Percentiles rank a stretch among this genome's conserved stretches.
Conservation (phyloP, 1,140 invertebrate species). For the Eupeodes corollae region DNA sequence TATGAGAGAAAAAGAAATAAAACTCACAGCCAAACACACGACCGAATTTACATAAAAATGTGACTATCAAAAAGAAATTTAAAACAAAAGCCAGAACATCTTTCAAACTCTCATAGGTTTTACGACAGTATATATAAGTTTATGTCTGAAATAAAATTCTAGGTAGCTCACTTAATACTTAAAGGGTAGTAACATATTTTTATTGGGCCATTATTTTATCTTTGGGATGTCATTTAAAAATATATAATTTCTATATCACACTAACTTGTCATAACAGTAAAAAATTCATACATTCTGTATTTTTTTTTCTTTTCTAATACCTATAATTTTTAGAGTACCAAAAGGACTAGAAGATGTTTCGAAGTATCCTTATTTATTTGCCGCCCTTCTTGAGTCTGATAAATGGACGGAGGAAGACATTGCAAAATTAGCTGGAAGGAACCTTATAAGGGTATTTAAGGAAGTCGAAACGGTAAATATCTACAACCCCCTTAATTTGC, state of each 20-base stretch:
- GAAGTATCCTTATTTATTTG: conserved; percentile 66
- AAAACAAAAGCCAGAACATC: too few relatives aligned
- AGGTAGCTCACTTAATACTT: too few relatives aligned
- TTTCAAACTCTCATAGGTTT: too few relatives aligned
- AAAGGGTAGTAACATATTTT: not conserved
- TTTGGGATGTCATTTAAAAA: not conserved
- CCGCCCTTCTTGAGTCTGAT: conserved; percentile 50
- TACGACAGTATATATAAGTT: too few relatives aligned
- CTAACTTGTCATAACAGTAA: not conserved
- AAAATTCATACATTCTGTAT: not conserved
- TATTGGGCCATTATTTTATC: not conserved
- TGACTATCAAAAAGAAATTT: too few relatives aligned
- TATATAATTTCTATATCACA: not conserved
- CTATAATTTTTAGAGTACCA: conserved; percentile 52
- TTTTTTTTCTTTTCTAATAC: too few relatives aligned
- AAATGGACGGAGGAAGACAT: conserved; percentile 62
- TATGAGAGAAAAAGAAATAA: too few relatives aligned
- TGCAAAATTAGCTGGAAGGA: conserved; percentile 63
- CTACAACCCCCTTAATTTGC: too few relatives aligned
- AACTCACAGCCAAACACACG: too few relatives aligned
- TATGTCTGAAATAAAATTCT: too few relatives aligned
- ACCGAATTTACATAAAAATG: too few relatives aligned
- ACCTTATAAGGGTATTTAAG: conserved; percentile 63
- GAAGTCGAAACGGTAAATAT: conserved; percentile 57
- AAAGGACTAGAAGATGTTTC: conserved; percentile 73